These are phyloP conservation scores for Girardinichthys multiradiatus DNA, from an alignment of 2,113 vertebrate genomes.

Conservation along the genomic window DNA sequence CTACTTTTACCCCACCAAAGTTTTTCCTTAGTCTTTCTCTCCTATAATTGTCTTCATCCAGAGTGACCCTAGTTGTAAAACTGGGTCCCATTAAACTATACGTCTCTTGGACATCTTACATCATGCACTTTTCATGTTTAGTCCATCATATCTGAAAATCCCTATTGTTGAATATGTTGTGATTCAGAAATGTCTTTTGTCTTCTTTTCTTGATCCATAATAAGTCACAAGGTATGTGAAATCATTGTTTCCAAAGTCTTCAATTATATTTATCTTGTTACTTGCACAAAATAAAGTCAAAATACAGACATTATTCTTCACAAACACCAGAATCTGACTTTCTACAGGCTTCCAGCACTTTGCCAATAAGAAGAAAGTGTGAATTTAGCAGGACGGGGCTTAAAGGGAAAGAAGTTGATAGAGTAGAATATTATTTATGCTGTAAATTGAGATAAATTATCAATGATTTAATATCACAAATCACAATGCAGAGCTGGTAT, in stretches of 20 bases:
- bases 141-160: background rate
- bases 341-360: background rate
- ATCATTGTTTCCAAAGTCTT: background rate
- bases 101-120: background rate
- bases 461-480: no score
- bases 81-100: background rate
- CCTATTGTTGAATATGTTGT: no score
- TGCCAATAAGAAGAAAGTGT: no score
- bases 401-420: no score
- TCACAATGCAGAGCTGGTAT: no score
- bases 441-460: no score
- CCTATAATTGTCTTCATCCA: background rate
- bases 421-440: no score
- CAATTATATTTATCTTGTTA: background rate
- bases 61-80: background rate
- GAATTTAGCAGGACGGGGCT: no score
- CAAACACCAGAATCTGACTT: background rate
- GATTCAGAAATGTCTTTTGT: background rate
- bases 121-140: no score
- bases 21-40: background rate
- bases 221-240: background rate
- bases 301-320: background rate
- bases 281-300: background rate
- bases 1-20: background rate
- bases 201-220: background rate